Conservation (phyloP, 2,888 invertebrate species). For the Apotomis betuletana region DNA sequence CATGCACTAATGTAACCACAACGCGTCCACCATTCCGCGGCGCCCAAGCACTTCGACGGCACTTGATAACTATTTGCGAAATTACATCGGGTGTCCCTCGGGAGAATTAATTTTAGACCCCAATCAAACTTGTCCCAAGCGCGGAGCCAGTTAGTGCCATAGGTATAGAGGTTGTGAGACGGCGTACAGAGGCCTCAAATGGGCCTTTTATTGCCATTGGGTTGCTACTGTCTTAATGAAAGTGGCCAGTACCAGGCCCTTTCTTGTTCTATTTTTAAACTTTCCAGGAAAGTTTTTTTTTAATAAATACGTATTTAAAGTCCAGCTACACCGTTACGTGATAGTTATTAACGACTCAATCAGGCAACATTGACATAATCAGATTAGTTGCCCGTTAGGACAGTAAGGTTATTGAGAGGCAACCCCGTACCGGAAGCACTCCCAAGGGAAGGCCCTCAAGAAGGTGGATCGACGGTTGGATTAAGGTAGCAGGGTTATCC, state of each 20-base stretch:
- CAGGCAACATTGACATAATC: too few relatives aligned
- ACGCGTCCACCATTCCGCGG: slow-evolving; percentile 39
- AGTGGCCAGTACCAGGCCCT: background rate
- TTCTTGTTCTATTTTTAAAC: slow-evolving; percentile 8
- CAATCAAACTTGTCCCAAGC: slow-evolving; percentile 67
- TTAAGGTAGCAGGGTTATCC: too few relatives aligned
- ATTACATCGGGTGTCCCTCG: slow-evolving; percentile 63
- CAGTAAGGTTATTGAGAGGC: too few relatives aligned
- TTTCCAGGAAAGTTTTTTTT: too few relatives aligned
- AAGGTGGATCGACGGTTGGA: too few relatives aligned
- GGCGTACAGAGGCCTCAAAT: slow-evolving; percentile 43
- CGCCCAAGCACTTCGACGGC: slow-evolving; percentile 51
- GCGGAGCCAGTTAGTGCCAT: slow-evolving; percentile 50
- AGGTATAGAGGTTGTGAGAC: slow-evolving; percentile 47
- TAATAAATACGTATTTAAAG: too few relatives aligned
- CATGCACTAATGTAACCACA: slow-evolving; percentile 25
- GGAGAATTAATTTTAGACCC: slow-evolving; percentile 70
- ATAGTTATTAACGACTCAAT: too few relatives aligned
- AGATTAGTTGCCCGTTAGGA: too few relatives aligned
- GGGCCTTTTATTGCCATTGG: slow-evolving; percentile 36
- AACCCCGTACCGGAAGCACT: too few relatives aligned
- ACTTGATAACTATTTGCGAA: slow-evolving; percentile 64
- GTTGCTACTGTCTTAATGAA: slow-evolving; percentile 28
- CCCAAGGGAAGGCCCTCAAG: too few relatives aligned
- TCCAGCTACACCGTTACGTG: too few relatives aligned